Percentiles rank a stretch among this genome's conserved stretches.
Conservation (phyloP, 1,140 invertebrate genomes). For the Phthorimaea operculella region DNA sequence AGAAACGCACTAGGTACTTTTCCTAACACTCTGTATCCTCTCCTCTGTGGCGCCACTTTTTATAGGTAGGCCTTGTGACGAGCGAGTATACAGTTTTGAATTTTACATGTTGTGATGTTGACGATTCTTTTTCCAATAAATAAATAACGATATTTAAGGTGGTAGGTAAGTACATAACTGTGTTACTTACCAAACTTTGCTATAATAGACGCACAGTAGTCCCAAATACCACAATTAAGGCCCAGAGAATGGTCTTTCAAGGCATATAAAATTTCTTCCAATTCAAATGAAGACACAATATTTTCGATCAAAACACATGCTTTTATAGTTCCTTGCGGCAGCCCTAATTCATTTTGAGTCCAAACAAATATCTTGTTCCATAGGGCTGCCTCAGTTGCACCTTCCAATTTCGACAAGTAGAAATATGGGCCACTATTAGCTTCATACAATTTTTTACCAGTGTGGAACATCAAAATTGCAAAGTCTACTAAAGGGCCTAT, state of each 20-base stretch:
- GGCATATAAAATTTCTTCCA: conserved; percentile 77
- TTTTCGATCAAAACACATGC: conserved; percentile 81
- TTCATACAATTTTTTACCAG: conserved; percentile 65
- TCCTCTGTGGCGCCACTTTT: no score
- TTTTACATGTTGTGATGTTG: no score
- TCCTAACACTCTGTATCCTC: no score
- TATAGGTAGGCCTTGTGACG: no score
- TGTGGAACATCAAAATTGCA: conserved; percentile 76
- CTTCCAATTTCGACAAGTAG: conserved; percentile 78
- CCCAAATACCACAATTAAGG: conserved; percentile 82
- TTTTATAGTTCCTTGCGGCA: conserved; percentile 74
- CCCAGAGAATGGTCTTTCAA: conserved; percentile 76
- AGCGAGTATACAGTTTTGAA: no score
- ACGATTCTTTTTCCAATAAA: no score
- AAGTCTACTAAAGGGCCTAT: conserved; percentile 77
- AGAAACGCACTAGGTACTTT: no score
- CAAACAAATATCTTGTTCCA: conserved; percentile 82
- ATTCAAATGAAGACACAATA: conserved; percentile 75
- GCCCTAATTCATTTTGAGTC: conserved; percentile 69
- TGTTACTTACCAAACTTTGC: conserved; percentile 71
- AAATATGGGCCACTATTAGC: conserved; percentile 72
- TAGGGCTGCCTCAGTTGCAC: conserved; percentile 71
- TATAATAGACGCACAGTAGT: conserved; percentile 79
- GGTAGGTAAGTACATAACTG: no score
- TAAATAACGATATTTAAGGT: no score